Conservation (phyloP, 2,888 invertebrate genomes). For the Drosophila austrosaltans region DNA sequence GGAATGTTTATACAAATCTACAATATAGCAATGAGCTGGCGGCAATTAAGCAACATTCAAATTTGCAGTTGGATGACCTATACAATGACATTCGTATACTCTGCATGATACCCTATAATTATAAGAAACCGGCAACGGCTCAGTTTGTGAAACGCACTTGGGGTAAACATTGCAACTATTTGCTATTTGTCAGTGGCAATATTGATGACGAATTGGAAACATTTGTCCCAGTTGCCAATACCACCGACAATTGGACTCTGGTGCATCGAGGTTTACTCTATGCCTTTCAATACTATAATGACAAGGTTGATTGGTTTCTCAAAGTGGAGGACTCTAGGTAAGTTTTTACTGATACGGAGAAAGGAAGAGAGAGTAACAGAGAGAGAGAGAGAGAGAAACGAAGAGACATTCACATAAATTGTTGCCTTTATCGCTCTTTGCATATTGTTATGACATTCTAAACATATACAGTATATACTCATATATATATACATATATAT, state of each 20-base stretch:
- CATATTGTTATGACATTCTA: slow-evolving; percentile 69
- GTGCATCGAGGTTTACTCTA: slow-evolving; percentile 95
- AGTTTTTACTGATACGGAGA: slow-evolving; percentile 1
- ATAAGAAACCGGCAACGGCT: slow-evolving; percentile 90
- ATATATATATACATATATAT: no score
- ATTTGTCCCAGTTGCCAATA: slow-evolving; percentile 90
- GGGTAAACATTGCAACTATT: slow-evolving; percentile 93
- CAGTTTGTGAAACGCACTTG: slow-evolving; percentile 95
- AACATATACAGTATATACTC: slow-evolving; percentile 28
- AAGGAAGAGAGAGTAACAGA: slow-evolving; percentile 10
- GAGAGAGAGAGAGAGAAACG: slow-evolving; percentile 13
- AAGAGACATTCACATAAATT: slow-evolving; percentile 53
- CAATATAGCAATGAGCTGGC: neutral
- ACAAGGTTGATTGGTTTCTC: slow-evolving; percentile 96
- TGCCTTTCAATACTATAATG: slow-evolving; percentile 90
- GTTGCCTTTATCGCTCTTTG: slow-evolving; percentile 51
- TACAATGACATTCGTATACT: slow-evolving; percentile 88
- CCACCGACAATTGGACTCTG: slow-evolving; percentile 97
- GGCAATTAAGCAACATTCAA: neutral
- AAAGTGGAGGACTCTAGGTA: slow-evolving; percentile 99
- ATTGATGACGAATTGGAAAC: slow-evolving; percentile 90
- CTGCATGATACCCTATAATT: slow-evolving; percentile 89
- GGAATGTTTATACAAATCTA: neutral
- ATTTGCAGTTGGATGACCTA: neutral
- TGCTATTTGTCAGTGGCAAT: slow-evolving; percentile 91